phyloP scores from a whole-genome alignment of 64 coral and sea anemone genomes.

The Exaiptasia diaphana region DNA sequence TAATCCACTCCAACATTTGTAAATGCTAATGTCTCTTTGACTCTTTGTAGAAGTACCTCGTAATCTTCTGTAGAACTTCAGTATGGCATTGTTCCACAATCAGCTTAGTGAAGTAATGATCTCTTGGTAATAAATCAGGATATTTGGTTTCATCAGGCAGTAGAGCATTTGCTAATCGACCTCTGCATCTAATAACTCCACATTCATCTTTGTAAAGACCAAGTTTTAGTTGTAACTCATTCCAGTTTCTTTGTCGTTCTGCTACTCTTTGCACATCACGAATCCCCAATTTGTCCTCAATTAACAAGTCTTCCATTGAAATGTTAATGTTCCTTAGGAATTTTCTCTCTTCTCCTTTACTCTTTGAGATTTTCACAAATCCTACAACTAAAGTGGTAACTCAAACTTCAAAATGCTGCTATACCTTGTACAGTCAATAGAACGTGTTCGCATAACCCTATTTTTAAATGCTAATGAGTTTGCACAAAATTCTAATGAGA shows the following conservation, averaged over 20 bases:
- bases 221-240: slow-evolving; percentile 42
- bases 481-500: too few relatives aligned
- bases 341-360: background rate
- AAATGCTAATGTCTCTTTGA: slow-evolving; percentile 49
- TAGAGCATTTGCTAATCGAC: slow-evolving; percentile 30
- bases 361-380: slow-evolving; percentile 44
- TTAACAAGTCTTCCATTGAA: slow-evolving; percentile 31
- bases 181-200: slow-evolving; percentile 29
- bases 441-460: too few relatives aligned
- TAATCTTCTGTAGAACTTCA: slow-evolving; percentile 15
- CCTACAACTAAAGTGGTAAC: slow-evolving; percentile 45
- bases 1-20: slow-evolving; percentile 61
- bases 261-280: slow-evolving; percentile 35
- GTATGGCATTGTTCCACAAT: slow-evolving; percentile 41
- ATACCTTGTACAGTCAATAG: slow-evolving; percentile 56
- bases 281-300: slow-evolving; percentile 44
- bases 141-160: background rate
- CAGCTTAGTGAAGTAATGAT: slow-evolving; percentile 54
- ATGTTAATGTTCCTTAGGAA: background rate
- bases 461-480: too few relatives aligned
- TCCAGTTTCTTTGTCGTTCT: slow-evolving; percentile 14
- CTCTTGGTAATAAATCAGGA: slow-evolving; percentile 45
- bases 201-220: slow-evolving; percentile 51
- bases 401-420: slow-evolving; percentile 40
- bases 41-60: too few relatives aligned